A percentile compares a stretch with the other conserved stretches of the same genome.
Conservation (phyloP, 1,140 invertebrate species). For the Pseudomyrmex pallidus region DNA sequence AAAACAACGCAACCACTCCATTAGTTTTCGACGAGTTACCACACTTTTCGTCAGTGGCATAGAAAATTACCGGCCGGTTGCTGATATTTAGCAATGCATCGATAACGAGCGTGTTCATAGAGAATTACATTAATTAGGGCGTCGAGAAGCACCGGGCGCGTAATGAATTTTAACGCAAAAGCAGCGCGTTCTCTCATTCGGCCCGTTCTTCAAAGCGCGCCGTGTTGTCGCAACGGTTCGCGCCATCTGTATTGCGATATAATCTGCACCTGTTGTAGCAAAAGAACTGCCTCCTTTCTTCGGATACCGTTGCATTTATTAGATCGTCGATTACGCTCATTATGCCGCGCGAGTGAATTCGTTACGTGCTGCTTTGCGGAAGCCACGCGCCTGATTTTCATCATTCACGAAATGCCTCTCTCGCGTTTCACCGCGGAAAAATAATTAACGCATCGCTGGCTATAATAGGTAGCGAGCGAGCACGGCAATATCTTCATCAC, state of each 20-base stretch:
- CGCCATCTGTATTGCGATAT: conserved; percentile 69
- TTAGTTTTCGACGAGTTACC: conserved; percentile 34
- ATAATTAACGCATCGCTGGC: conserved; percentile 26
- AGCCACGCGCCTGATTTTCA: conserved; percentile 64
- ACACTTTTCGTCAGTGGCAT: conserved; percentile 14
- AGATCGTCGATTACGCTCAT: conserved; percentile 73
- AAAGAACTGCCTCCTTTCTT: conserved; percentile 45
- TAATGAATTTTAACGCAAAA: conserved; percentile 59
- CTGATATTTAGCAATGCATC: conserved; percentile 71
- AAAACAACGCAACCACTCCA: conserved; percentile 8
- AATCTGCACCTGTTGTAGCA: conserved; percentile 70
- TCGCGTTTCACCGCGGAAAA: conserved; percentile 28
- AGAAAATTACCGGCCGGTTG: conserved; percentile 57
- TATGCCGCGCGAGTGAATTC: conserved; percentile 52
- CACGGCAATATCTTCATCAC: conserved; percentile 4
- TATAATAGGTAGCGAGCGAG: background rate
- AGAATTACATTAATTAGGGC: conserved; percentile 67
- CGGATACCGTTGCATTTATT: conserved; percentile 67
- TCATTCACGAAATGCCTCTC: conserved; percentile 42
- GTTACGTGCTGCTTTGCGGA: conserved; percentile 63
- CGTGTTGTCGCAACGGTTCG: conserved; percentile 67
- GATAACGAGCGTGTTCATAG: conserved; percentile 58
- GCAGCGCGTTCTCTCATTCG: conserved; percentile 25
- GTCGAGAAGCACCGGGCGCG: conserved; percentile 31
- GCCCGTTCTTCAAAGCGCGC: conserved; percentile 30